These are phyloP conservation scores for Caenorhabditis zanzibari DNA, from an alignment of 2,888 invertebrate genomes.

Conservation along the genomic window DNA sequence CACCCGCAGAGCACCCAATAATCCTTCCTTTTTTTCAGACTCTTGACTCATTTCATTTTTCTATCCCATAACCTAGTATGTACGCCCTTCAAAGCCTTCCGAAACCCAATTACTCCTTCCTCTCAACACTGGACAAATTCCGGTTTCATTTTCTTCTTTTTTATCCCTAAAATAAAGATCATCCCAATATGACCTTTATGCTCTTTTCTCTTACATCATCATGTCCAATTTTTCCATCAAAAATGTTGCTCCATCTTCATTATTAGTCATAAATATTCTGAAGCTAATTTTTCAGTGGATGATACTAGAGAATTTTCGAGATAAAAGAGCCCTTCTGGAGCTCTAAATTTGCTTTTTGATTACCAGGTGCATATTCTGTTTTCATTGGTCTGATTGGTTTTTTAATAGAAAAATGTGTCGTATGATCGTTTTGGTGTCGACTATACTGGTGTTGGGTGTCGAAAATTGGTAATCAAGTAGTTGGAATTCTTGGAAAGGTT, in stretches of 20 bases:
- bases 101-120: background rate
- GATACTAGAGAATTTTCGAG: background rate
- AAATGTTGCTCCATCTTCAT: background rate
- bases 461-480: no score
- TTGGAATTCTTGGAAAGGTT: no score
- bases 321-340: background rate
- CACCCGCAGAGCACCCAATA: background rate
- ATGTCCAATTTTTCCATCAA: background rate
- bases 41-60: background rate
- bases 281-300: background rate
- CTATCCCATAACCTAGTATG: background rate
- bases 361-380: no score
- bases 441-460: no score
- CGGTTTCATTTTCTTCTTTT: background rate
- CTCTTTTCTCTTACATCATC: conserved; percentile 26
- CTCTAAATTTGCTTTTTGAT: no score
- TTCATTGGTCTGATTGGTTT: no score
- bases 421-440: no score
- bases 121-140: background rate
- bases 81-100: background rate
- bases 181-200: conserved; percentile 5
- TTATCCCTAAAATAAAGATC: background rate
- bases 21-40: background rate
- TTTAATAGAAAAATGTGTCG: no score
- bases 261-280: conserved; percentile 35